Percentiles rank a stretch among this genome's conserved stretches.
Conservation (phyloP, 2,797 vertebrate species). For the Adelosebastes latens region DNA sequence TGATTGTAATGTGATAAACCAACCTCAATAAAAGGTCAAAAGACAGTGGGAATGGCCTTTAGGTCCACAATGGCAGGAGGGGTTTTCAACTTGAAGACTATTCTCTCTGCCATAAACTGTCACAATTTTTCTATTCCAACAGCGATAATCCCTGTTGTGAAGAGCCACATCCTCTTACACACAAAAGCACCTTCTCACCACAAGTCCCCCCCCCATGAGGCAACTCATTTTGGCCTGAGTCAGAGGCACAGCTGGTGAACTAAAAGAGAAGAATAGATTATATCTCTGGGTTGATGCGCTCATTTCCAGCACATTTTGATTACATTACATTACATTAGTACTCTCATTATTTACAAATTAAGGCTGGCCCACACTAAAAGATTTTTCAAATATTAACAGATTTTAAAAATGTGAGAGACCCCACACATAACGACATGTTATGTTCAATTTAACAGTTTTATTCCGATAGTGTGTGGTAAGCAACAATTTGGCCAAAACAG, state of each 20-base stretch:
- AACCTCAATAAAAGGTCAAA: constrained; percentile 63
- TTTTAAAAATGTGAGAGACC: too few species aligned
- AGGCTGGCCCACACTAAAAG: too few species aligned
- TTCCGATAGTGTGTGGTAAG: too few species aligned
- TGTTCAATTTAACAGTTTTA: too few species aligned
- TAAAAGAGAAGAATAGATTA: constrained; percentile 24
- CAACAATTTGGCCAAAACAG: too few species aligned
- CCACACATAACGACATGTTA: too few species aligned
- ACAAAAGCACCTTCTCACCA: constrained; percentile 18
- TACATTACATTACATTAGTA: neutral
- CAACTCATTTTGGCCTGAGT: constrained; percentile 2
- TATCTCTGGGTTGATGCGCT: neutral
- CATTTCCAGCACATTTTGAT: constrained; percentile 20
- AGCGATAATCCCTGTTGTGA: constrained; percentile 34
- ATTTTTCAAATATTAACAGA: too few species aligned
- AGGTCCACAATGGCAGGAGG: constrained; percentile 39
- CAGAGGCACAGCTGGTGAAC: constrained; percentile 13
- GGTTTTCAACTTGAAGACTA: constrained; percentile 58
- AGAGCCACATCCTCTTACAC: constrained; percentile 42
- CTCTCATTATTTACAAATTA: neutral
- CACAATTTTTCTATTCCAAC: constrained; percentile 47
- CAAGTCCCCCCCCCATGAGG: neutral
- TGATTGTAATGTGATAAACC: constrained; percentile 49
- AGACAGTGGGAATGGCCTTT: constrained; percentile 62
- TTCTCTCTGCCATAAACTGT: constrained; percentile 61